Percentiles rank a stretch among this genome's conserved stretches.
Evolutionary conservation across 92 coral and sea anemone genomes (phyloP).

Genomic region (Umimayanthus chanpuru): DNA sequence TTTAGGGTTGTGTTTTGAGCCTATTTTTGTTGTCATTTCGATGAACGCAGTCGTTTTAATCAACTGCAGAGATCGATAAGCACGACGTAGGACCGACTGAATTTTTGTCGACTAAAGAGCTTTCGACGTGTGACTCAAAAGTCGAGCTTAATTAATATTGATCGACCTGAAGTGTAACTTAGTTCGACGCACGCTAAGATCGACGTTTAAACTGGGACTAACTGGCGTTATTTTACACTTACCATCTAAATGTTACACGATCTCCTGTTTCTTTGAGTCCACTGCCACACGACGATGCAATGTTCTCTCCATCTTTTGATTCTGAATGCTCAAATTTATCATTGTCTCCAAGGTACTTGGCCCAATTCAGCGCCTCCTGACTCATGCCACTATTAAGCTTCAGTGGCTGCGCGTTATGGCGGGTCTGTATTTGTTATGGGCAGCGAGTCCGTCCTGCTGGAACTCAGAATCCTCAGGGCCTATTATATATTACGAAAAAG

Average conservation of each 20-base stretch:
- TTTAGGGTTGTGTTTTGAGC: too few species aligned
- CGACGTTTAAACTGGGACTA: too few species aligned
- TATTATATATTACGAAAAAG: not conserved
- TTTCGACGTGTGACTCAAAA: too few species aligned
- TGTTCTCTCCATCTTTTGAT: conserved; percentile 71
- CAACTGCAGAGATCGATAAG: too few species aligned
- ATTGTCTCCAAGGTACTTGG: conserved; percentile 57
- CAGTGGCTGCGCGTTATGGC: conserved; percentile 73
- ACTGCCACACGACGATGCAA: conserved; percentile 71
- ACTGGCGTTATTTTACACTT: conserved; percentile 2
- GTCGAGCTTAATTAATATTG: too few species aligned
- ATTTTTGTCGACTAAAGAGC: too few species aligned
- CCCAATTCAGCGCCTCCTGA: conserved; percentile 65
- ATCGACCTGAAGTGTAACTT: too few species aligned
- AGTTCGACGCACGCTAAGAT: too few species aligned
- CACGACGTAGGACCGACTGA: too few species aligned
- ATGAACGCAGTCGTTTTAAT: too few species aligned
- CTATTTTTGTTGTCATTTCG: too few species aligned
- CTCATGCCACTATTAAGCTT: conserved; percentile 66
- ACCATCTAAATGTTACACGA: conserved; percentile 76
- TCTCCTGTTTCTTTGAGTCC: conserved; percentile 44
- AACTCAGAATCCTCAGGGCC: not conserved
- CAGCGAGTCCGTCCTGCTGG: conserved; percentile 42
- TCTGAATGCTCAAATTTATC: conserved; percentile 64
- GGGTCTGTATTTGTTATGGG: conserved; percentile 67